A percentile compares a stretch with the other conserved stretches of the same genome.
phyloP scores from a whole-genome alignment of 2,797 vertebrate species.

The Peromyscus attwateri region DNA sequence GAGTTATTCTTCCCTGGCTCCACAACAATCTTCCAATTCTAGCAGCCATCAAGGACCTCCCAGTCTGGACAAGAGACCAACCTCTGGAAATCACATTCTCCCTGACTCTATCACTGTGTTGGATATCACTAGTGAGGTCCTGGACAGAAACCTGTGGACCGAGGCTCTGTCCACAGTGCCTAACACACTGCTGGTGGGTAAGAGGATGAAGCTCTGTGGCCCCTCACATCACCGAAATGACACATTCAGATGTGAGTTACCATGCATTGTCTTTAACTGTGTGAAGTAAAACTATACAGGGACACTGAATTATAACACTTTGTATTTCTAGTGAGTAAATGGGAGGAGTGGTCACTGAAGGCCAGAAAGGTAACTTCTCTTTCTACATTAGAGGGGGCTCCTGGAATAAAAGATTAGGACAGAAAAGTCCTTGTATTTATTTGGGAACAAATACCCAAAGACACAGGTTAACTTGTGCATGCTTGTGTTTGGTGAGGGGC shows the following conservation, averaged over 20 bases:
- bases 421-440: background rate
- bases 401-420: background rate
- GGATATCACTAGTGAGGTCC: background rate
- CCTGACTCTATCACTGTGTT: background rate
- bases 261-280: background rate
- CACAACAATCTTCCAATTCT: too few relatives aligned
- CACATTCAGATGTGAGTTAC: background rate
- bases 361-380: background rate
- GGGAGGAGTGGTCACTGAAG: background rate
- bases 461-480: background rate
- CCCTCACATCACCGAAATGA: background rate
- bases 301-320: background rate
- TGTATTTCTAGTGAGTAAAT: background rate
- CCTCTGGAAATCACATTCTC: background rate
- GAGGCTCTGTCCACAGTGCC: background rate
- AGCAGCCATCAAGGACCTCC: background rate
- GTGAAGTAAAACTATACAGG: background rate
- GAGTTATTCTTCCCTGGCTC: background rate
- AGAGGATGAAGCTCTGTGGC: background rate
- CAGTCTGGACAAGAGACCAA: background rate
- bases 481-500: background rate
- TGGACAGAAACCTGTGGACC: background rate
- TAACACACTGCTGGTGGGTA: background rate
- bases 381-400: background rate
- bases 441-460: background rate